phyloP scores from a whole-genome alignment of 1,140 invertebrate genomes.

The Colletes latitarsis region DNA sequence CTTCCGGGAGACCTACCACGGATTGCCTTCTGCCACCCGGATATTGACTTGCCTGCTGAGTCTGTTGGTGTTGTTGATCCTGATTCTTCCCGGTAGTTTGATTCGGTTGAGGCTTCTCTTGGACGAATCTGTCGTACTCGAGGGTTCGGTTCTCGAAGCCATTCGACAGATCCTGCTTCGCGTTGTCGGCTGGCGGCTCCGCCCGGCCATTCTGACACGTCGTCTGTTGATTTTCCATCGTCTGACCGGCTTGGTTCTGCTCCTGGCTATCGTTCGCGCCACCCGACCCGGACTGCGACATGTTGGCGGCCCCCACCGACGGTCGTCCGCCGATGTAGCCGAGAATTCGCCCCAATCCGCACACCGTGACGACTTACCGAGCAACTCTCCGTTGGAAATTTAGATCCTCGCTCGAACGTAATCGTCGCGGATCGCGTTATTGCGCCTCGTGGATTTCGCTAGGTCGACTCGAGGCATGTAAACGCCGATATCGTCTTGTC shows the following conservation, averaged over 20 bases:
- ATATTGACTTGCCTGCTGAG: conserved; percentile 50
- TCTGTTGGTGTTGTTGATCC: conserved; percentile 50
- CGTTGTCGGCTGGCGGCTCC: conserved; percentile 56
- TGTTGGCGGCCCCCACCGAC: conserved; percentile 77
- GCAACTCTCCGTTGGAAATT: conserved; percentile 44
- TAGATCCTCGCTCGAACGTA: conserved; percentile 30
- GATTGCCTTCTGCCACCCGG: conserved; percentile 66
- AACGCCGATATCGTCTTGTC: conserved; percentile 29
- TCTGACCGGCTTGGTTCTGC: conserved; percentile 59
- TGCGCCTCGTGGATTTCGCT: conserved; percentile 16
- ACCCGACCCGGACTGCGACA: conserved; percentile 75
- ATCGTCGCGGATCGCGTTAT: conserved; percentile 22
- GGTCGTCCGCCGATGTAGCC: conserved; percentile 80
- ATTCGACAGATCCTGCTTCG: conserved; percentile 74
- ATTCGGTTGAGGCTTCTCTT: conserved; percentile 56
- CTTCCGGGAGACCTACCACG: conserved; percentile 67
- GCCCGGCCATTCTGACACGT: conserved; percentile 71
- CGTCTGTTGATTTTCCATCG: conserved; percentile 64
- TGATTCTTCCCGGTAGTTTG: conserved; percentile 23
- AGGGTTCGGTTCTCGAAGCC: conserved; percentile 76
- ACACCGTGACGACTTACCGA: conserved; percentile 77
- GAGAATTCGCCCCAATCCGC: conserved; percentile 79
- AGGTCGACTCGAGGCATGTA: conserved; percentile 50
- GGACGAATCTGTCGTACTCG: conserved; percentile 68
- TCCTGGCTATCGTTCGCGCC: conserved; percentile 66